A percentile compares a stretch with the other conserved stretches of the same genome.
Evolutionary conservation across 2,113 vertebrate species (phyloP).

Genomic region (Nettapus auritus): DNA sequence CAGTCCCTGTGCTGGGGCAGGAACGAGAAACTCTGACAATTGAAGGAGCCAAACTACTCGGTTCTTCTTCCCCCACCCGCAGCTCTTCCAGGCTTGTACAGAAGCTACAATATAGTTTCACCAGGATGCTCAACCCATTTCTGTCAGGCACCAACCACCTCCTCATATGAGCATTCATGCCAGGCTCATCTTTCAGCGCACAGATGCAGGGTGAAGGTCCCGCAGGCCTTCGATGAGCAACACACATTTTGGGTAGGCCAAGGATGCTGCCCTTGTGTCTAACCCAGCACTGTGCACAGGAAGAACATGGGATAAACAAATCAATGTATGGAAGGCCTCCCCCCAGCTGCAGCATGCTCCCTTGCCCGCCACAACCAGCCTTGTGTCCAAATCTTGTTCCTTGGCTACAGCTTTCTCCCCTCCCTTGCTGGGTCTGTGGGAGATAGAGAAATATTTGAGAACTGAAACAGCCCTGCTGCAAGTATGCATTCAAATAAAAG

Average conservation of each 20-base stretch:
- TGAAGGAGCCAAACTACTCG: background rate
- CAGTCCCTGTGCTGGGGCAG: background rate
- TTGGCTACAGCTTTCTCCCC: constrained; percentile 56
- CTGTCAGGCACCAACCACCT: background rate
- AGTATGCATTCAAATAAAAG: constrained; percentile 2
- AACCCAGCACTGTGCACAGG: background rate
- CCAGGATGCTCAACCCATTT: accelerated
- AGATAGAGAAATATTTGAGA: constrained; percentile 58
- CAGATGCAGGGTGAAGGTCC: background rate
- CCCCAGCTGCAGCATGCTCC: background rate
- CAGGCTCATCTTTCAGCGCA: background rate
- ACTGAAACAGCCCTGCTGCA: constrained; percentile 8
- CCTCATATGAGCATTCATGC: accelerated
- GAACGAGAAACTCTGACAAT: background rate
- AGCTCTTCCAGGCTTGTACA: background rate
- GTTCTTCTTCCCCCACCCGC: background rate
- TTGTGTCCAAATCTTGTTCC: constrained; percentile 63
- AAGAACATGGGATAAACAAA: background rate
- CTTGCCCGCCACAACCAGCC: constrained; percentile 4
- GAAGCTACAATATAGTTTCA: background rate
- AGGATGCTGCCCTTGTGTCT: accelerated
- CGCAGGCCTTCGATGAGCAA: accelerated
- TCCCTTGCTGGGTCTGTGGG: constrained; percentile 11
- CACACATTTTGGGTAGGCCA: background rate
- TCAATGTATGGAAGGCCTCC: background rate